Conservation (phyloP, 1,140 invertebrate genomes). For the Amphibalanus amphitrite region DNA sequence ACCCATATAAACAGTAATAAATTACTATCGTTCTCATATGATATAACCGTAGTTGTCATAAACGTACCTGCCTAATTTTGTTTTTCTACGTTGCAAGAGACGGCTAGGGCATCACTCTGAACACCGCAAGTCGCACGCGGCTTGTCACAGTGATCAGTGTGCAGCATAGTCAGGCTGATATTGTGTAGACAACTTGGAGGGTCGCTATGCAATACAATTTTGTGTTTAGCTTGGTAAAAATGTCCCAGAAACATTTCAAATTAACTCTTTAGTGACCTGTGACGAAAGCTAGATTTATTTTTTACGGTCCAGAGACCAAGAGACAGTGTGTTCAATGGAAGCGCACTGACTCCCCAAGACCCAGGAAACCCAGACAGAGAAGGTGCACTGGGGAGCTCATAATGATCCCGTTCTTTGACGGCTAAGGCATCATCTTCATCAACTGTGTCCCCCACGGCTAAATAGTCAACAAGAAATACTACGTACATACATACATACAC, state of each 20-base stretch:
- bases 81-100: not conserved
- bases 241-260: not conserved
- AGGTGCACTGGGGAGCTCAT: too few relatives aligned
- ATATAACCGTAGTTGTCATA: not conserved
- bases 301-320: too few relatives aligned
- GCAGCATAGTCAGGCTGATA: not conserved
- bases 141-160: constrained; percentile 3
- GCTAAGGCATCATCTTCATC: not conserved
- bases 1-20: not conserved
- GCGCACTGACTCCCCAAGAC: too few relatives aligned
- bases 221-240: constrained; percentile 2
- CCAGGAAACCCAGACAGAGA: too few relatives aligned
- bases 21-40: not conserved
- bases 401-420: too few relatives aligned
- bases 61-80: not conserved
- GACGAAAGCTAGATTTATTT: too few relatives aligned
- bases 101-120: constrained; percentile 1
- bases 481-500: not conserved
- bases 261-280: too few relatives aligned
- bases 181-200: constrained; percentile 1
- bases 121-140: not conserved
- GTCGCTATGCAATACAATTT: not conserved
- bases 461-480: not conserved
- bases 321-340: too few relatives aligned
- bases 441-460: not conserved